A percentile compares a stretch with the other conserved stretches of the same genome.
Evolutionary conservation across 2,888 invertebrate genomes (phyloP).

Genomic region (Panopea generosa): DNA sequence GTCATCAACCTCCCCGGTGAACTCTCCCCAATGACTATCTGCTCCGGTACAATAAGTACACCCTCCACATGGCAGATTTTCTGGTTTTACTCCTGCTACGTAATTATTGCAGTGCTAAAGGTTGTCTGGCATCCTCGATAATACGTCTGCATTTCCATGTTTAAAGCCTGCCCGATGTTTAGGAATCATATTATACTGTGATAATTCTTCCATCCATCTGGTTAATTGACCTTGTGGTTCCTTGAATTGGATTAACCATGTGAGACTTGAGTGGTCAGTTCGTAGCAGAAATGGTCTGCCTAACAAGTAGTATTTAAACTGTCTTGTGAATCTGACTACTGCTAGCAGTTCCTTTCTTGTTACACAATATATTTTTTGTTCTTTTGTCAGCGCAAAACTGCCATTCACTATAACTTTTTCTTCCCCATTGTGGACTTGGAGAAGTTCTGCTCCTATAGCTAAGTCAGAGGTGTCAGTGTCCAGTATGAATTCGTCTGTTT

Average conservation of each 20-base stretch:
- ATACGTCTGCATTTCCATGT: not conserved
- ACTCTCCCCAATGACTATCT: not conserved
- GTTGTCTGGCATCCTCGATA: too few species aligned
- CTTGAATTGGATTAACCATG: slow-evolving; percentile 4
- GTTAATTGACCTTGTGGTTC: not conserved
- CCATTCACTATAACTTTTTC: slow-evolving; percentile 45
- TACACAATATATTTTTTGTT: slow-evolving; percentile 40
- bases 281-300: slow-evolving; percentile 26
- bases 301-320: slow-evolving; percentile 35
- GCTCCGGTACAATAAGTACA: slow-evolving; percentile 4
- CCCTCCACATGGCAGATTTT: not conserved
- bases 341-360: slow-evolving; percentile 2
- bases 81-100: too few species aligned
- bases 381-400: slow-evolving; percentile 24
- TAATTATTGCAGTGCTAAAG: too few species aligned
- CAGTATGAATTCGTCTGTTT: too few species aligned
- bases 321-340: slow-evolving; percentile 17
- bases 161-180: too few species aligned
- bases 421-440: slow-evolving; percentile 38
- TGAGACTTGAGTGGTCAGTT: slow-evolving; percentile 44
- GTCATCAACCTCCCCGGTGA: too few species aligned
- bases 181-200: too few species aligned
- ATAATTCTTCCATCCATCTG: too few species aligned
- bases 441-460: slow-evolving; percentile 49
- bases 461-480: slow-evolving; percentile 49